Conservation (phyloP, 1,140 invertebrate species). For the Formica exsecta region DNA sequence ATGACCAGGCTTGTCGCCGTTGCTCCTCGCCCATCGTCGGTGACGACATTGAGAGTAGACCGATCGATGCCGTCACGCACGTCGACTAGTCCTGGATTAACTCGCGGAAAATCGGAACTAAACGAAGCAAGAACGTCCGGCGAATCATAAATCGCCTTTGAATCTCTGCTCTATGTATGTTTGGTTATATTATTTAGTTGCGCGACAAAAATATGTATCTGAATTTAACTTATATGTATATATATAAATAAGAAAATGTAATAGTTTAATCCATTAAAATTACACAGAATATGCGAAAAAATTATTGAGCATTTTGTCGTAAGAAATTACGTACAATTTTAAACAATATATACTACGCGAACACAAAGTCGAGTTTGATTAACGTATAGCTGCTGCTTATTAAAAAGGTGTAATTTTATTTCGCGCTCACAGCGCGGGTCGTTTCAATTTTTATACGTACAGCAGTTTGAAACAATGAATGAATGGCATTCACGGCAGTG, state of each 20-base stretch:
- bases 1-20: constrained; percentile 74
- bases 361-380: constrained; percentile 11
- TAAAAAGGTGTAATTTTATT: constrained; percentile 44
- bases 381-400: constrained; percentile 23
- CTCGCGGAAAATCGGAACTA: constrained; percentile 47
- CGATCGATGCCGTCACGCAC: constrained; percentile 51
- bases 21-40: constrained; percentile 51
- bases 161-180: background rate
- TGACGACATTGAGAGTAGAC: constrained; percentile 71
- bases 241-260: background rate
- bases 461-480: constrained; percentile 52
- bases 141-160: constrained; percentile 17
- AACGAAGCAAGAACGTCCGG: background rate
- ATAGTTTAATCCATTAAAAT: background rate
- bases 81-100: constrained; percentile 51
- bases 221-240: background rate
- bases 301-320: background rate
- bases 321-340: background rate
- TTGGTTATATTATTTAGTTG: background rate
- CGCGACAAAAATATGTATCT: background rate
- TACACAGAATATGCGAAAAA: background rate
- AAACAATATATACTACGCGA: background rate
- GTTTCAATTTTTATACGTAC: constrained; percentile 41
- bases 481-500: constrained; percentile 50
- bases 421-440: background rate